These are phyloP conservation scores for Lasius fuliginosus DNA, from an alignment of 2,888 invertebrate species.

Conservation along the genomic window DNA sequence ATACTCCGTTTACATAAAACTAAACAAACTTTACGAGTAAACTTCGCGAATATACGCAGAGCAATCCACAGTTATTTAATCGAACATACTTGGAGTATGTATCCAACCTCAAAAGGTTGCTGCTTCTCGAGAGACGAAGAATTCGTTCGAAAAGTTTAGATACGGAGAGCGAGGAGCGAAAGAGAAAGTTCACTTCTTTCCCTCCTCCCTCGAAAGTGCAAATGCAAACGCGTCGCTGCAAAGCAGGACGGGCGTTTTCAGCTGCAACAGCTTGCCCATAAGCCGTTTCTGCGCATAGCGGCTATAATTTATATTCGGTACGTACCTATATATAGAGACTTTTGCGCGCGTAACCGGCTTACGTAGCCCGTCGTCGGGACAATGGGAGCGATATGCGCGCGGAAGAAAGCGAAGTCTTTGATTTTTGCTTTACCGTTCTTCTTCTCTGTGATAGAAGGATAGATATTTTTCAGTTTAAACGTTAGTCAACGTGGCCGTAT, in stretches of 20 bases:
- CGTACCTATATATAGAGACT: constrained; percentile 24
- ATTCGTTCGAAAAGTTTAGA: constrained; percentile 28
- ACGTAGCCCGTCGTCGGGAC: constrained; percentile 9
- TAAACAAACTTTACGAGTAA: not conserved
- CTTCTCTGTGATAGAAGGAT: not conserved
- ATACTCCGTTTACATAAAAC: not conserved
- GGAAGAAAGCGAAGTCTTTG: not conserved
- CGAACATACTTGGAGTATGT: constrained; percentile 7
- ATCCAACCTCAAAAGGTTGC: constrained; percentile 8
- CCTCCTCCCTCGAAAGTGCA: not conserved
- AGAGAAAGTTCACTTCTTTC: constrained; percentile 35
- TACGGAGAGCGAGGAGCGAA: not conserved
- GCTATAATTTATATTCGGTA: constrained; percentile 64
- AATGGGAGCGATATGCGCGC: not conserved
- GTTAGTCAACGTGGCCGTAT: constrained; percentile 41
- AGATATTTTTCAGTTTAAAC: constrained; percentile 39
- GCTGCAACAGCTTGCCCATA: constrained; percentile 55
- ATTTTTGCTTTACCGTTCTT: not conserved
- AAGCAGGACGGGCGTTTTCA: constrained; percentile 18
- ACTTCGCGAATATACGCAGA: not conserved
- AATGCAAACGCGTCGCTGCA: constrained; percentile 35
- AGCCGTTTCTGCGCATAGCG: constrained; percentile 16
- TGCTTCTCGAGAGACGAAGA: constrained; percentile 22
- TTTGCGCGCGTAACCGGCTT: constrained; percentile 36
- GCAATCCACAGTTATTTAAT: constrained; percentile 34